Percentiles rank a stretch among this genome's conserved stretches.
These are phyloP conservation scores for Ennomos quercinarius DNA, from an alignment of 2,888 invertebrate genomes.

Conservation along the genomic window DNA sequence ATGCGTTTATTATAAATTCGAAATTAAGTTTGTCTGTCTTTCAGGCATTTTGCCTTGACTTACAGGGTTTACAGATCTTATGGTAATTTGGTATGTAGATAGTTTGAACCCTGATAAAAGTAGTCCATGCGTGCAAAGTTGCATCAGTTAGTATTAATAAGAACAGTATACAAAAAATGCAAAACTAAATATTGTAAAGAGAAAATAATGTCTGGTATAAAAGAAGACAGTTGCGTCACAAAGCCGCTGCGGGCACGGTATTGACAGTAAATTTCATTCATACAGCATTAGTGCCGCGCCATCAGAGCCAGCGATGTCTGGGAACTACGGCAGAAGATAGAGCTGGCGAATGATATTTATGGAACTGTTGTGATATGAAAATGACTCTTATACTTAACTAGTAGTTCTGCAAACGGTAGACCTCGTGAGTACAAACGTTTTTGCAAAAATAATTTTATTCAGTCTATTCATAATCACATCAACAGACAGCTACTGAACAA, in stretches of 20 bases:
- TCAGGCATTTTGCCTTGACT: too few species aligned
- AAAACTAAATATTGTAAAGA: conserved; percentile 71
- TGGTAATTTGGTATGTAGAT: not conserved
- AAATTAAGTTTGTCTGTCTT: too few species aligned
- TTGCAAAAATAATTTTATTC: too few species aligned
- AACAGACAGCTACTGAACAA: too few species aligned
- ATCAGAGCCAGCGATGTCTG: conserved; percentile 79
- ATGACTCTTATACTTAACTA: too few species aligned
- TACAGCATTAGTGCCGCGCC: conserved; percentile 84
- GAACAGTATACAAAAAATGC: conserved; percentile 58
- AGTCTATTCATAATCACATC: too few species aligned
- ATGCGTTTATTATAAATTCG: too few species aligned
- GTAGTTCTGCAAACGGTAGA: too few species aligned
- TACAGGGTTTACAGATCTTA: too few species aligned
- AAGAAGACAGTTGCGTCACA: conserved; percentile 83
- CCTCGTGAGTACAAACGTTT: too few species aligned
- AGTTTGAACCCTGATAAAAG: not conserved
- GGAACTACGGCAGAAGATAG: conserved; percentile 53
- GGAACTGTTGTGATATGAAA: not conserved
- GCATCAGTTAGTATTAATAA: not conserved
- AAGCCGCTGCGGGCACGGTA: conserved; percentile 85
- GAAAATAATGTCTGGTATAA: conserved; percentile 75
- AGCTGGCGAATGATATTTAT: conserved; percentile 13
- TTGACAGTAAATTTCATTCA: conserved; percentile 86
- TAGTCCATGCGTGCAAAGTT: too few species aligned